Conservation (phyloP, 2,888 invertebrate genomes). For the Drosophila seclusa region DNA sequence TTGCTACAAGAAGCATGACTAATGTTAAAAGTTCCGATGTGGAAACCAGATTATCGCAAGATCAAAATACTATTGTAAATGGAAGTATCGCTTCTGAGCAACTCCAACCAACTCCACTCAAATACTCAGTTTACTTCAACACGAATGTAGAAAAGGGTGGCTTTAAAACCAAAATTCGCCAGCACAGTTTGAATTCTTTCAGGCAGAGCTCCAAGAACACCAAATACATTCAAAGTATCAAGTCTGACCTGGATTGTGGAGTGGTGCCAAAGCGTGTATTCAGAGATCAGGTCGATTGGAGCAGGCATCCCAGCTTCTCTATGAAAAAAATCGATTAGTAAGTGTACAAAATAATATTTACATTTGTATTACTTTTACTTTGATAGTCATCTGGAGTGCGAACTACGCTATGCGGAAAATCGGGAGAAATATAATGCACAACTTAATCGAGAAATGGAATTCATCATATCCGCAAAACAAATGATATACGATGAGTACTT, state of each 20-base stretch:
- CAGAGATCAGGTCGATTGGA: conserved; percentile 39
- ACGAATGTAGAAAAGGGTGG: background rate
- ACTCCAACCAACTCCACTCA: background rate
- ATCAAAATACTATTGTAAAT: background rate
- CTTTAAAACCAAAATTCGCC: background rate
- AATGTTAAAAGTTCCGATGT: background rate
- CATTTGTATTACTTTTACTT: background rate
- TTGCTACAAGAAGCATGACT: conserved; percentile 2
- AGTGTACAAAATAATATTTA: background rate
- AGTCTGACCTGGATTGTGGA: background rate
- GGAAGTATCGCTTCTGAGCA: background rate
- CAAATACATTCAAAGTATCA: background rate
- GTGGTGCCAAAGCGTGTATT: background rate
- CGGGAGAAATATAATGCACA: conserved; percentile 37
- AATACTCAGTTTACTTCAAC: no score
- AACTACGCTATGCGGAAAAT: conserved; percentile 20
- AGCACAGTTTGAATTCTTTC: background rate
- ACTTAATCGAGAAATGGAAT: conserved; percentile 36
- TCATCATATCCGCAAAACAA: conserved; percentile 11
- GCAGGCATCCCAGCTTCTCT: conserved; percentile 54
- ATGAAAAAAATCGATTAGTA: conserved; percentile 53
- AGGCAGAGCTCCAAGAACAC: accelerated
- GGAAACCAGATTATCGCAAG: background rate
- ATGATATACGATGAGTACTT: conserved; percentile 30
- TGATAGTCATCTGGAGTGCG: conserved; percentile 46